These are phyloP conservation scores for Argyresthia goedartella DNA, from an alignment of 2,888 invertebrate species.

Conservation along the genomic window DNA sequence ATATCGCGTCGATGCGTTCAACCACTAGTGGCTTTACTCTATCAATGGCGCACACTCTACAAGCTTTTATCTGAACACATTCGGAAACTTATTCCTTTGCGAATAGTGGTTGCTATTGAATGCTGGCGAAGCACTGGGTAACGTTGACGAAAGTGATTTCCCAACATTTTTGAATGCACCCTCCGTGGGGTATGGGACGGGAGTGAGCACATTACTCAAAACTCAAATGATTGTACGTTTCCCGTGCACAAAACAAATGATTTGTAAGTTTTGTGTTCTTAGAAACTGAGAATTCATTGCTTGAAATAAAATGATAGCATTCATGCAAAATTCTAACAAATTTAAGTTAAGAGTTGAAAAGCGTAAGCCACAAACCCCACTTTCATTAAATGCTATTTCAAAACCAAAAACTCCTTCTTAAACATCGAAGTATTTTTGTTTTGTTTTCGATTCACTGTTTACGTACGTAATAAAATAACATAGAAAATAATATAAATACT, in stretches of 20 bases:
- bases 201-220: slow-evolving; percentile 40
- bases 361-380: too few relatives aligned
- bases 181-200: slow-evolving; percentile 29
- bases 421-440: too few relatives aligned
- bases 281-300: too few relatives aligned
- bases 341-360: too few relatives aligned
- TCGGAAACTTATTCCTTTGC: not conserved
- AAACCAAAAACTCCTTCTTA: too few relatives aligned
- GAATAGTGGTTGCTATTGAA: not conserved
- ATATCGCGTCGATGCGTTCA: slow-evolving; percentile 24
- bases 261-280: too few relatives aligned
- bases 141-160: slow-evolving; percentile 37
- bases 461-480: too few relatives aligned
- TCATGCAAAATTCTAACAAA: too few relatives aligned
- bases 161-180: slow-evolving; percentile 65
- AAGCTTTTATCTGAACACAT: not conserved
- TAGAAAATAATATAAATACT: too few relatives aligned
- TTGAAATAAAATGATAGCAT: too few relatives aligned
- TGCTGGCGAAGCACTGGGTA: not conserved
- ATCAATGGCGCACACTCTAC: slow-evolving; percentile 55
- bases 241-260: slow-evolving; percentile 21
- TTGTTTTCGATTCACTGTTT: too few relatives aligned
- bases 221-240: slow-evolving; percentile 35
- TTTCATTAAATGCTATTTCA: too few relatives aligned
- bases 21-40: slow-evolving; percentile 33